A percentile compares a stretch with the other conserved stretches of the same genome.
Conservation (phyloP, 2,888 invertebrate species). For the Cordilura impudica region DNA sequence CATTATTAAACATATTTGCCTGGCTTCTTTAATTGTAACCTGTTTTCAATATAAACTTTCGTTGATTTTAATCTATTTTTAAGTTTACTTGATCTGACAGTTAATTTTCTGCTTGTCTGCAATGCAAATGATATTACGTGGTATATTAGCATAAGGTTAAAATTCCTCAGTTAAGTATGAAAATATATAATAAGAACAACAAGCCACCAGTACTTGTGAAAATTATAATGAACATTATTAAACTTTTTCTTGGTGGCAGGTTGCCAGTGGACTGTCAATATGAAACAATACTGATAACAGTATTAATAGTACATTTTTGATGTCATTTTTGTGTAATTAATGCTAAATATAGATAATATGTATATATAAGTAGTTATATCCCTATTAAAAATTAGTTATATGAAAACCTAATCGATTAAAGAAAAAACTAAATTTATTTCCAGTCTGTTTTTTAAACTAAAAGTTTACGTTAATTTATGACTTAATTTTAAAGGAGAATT, state of each 20-base stretch:
- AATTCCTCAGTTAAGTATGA: background rate
- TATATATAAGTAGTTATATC: too few species aligned
- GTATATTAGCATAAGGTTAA: constrained; percentile 18
- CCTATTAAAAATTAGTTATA: too few species aligned
- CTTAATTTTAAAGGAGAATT: too few species aligned
- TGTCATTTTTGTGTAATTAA: too few species aligned
- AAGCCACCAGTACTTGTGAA: constrained; percentile 20
- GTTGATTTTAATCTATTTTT: background rate
- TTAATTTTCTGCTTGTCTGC: constrained; percentile 25
- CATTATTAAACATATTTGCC: background rate
- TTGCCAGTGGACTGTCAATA: background rate
- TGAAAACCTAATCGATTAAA: too few species aligned
- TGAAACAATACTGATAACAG: background rate
- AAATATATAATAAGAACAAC: background rate
- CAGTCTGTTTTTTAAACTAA: too few species aligned
- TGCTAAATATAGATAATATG: too few species aligned
- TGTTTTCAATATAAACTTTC: background rate
- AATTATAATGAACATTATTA: constrained; percentile 34
- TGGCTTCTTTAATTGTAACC: background rate
- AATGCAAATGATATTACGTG: too few species aligned
- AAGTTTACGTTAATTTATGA: too few species aligned
- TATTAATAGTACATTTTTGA: too few species aligned
- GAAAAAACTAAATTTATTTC: too few species aligned
- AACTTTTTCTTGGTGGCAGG: background rate
- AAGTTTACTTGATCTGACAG: constrained; percentile 22